Evolutionary conservation across 2,797 vertebrate genomes (phyloP).

Genomic region (Antrozous pallidus): DNA sequence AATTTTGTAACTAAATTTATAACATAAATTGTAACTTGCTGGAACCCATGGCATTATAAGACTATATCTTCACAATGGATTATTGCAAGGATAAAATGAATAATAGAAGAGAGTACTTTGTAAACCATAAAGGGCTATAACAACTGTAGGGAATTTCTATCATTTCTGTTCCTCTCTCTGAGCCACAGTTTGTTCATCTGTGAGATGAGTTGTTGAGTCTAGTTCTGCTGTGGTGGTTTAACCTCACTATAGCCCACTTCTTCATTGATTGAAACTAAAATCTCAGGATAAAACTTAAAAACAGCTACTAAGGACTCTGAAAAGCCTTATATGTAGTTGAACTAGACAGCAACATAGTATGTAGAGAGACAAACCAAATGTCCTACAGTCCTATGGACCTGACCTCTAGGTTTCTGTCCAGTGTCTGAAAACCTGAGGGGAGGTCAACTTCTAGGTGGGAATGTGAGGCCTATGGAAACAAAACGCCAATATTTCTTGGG

Average conservation of each 20-base stretch:
- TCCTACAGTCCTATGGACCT: neutral
- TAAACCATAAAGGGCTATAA: neutral
- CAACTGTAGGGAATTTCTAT: neutral
- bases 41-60: neutral
- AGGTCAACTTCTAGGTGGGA: neutral
- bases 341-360: neutral
- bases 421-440: neutral
- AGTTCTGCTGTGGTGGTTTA: neutral
- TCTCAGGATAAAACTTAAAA: neutral
- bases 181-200: neutral
- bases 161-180: neutral
- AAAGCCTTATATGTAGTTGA: neutral
- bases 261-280: neutral
- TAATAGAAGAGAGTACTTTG: neutral
- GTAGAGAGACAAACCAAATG: neutral
- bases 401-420: neutral
- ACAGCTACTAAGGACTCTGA: neutral
- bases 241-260: neutral
- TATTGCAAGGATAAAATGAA: neutral
- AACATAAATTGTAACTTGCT: conserved; percentile 19
- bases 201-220: conserved; percentile 10
- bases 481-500: neutral
- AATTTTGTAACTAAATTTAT: conserved; percentile 59
- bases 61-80: neutral
- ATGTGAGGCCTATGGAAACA: neutral